Evolutionary conservation across 2,113 vertebrate species (phyloP).

Genomic region (Microtus oregoni): DNA sequence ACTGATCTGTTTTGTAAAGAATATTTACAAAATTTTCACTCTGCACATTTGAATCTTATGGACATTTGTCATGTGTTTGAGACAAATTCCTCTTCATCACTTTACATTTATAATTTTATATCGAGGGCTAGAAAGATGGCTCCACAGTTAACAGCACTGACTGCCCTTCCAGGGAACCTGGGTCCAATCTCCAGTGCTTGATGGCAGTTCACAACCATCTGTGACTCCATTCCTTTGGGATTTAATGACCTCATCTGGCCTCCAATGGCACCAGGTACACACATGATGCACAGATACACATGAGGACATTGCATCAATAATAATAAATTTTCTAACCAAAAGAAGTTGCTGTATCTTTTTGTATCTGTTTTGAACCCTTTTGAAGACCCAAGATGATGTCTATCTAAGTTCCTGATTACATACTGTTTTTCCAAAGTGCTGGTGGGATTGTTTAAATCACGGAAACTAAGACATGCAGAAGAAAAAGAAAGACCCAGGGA

Average conservation of each 20-base stretch:
- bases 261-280: neutral
- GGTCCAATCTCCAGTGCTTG: neutral
- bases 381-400: neutral
- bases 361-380: neutral
- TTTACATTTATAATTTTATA: neutral
- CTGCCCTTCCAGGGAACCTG: neutral
- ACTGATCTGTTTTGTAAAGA: conserved; percentile 14
- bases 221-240: neutral
- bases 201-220: neutral
- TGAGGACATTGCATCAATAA: no score
- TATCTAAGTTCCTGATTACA: neutral
- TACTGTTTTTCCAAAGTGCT: neutral
- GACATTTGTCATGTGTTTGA: conserved; percentile 19
- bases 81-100: neutral
- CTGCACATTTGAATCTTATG: conserved; percentile 31
- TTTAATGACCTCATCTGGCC: neutral
- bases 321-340: neutral
- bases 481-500: neutral
- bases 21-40: neutral
- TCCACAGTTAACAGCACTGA: neutral
- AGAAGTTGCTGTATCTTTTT: neutral
- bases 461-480: neutral
- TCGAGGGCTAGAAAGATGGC: neutral
- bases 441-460: neutral
- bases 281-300: neutral